Base-by-base conservation (phyloP, 2,888 invertebrate species). In the Lottia scabra region DNA sequence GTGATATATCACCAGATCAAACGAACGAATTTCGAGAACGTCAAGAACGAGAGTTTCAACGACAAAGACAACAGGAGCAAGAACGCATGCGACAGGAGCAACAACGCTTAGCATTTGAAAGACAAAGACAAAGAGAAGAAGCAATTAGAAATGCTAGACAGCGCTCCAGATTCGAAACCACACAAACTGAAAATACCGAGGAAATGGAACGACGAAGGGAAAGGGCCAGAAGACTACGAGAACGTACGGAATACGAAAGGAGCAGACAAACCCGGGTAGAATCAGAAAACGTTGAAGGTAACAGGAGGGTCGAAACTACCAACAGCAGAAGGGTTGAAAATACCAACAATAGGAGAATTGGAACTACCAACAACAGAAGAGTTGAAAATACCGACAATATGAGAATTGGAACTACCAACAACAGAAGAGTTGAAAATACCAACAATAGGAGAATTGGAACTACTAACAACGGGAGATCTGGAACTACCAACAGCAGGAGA, bases 1-100 rank as follows among this genome's bases (percentile, higher is more conserved):
- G 74, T 56, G 71, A 74, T 26, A 43, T 46, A 27, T 56, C 30
- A 46, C 67, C 27, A 10, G 67, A 27, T 0, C 46, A 27, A 5
- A 67, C 30, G 30, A 38, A 48, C 46, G n/a, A 48, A 38, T 56
- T 30, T 23, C 67, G 19, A 4, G 56, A 19, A 23, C 67, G 56
- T 15, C 67, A 30, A 38, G 67, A 46, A 56, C 45, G 13, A 8
- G 56, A 46, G 56, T 56, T 30, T 27, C 56, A n/a, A 67, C 48
- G 48, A 67, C 67, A 16, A 27, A 67, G 67, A 48, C 30, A 27
- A 23, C 67, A 30, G 48, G 48, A 30, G 38, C 67, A 67, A 12
- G 56, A 45, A 67, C 8, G 19, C 26, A 56, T 27, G 67, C 45
- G 19, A 62, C 63, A 45, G 26, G 63, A 64, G 16, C 64, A 43